A percentile compares a stretch with the other conserved stretches of the same genome.
Evolutionary conservation across 1,140 invertebrate species (phyloP).

Genomic region (Antheraea mylitta): DNA sequence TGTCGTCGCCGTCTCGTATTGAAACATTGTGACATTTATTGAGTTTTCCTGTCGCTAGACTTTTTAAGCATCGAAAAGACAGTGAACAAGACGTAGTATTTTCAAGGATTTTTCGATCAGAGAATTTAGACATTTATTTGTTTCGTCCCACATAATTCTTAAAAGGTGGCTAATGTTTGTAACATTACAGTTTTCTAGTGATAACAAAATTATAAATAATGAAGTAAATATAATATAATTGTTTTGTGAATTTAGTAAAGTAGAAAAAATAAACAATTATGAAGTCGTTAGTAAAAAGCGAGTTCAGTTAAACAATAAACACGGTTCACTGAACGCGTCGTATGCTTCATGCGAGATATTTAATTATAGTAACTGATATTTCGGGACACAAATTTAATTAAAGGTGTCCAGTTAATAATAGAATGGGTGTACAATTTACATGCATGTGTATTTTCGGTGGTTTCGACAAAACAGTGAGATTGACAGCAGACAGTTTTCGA

Average conservation of each 20-base stretch:
- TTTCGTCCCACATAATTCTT: too few relatives aligned
- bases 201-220: too few relatives aligned
- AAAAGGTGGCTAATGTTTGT: too few relatives aligned
- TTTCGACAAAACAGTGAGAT: not conserved
- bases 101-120: not conserved
- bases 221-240: too few relatives aligned
- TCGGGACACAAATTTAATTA: not conserved
- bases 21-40: slow-evolving; percentile 6
- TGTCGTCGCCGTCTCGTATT: not conserved
- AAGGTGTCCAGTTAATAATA: not conserved
- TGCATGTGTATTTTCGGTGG: not conserved
- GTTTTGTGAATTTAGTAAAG: too few relatives aligned
- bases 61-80: not conserved
- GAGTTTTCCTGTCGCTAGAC: not conserved
- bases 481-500: not conserved
- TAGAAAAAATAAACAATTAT: not conserved
- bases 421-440: not conserved
- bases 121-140: too few relatives aligned
- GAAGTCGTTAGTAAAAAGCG: not conserved
- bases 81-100: not conserved
- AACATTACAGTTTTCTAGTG: too few relatives aligned
- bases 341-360: not conserved
- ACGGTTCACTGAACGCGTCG: not conserved
- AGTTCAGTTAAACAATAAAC: not conserved
- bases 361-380: not conserved